Percentiles rank a stretch among this genome's conserved stretches.
Evolutionary conservation across 2,797 vertebrate genomes (phyloP).

Genomic region (Pachyuromys duprasi): DNA sequence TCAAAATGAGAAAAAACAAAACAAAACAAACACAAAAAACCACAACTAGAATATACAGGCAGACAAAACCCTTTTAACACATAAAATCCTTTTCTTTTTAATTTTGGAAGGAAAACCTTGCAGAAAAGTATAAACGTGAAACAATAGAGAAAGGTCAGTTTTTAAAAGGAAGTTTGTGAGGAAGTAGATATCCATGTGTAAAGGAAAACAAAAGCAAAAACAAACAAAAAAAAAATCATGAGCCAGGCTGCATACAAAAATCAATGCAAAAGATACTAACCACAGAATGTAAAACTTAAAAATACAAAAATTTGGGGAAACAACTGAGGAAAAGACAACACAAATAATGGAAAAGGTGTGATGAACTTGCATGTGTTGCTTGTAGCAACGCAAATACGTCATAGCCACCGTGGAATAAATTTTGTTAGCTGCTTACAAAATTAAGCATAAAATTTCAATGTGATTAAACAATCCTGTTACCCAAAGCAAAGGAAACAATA

Average conservation of each 20-base stretch:
- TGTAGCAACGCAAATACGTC: not conserved
- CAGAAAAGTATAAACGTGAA: not conserved
- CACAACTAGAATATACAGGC: not conserved
- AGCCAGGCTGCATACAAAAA: not conserved
- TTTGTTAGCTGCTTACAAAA: not conserved
- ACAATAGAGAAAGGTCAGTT: not conserved
- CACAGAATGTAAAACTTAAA: conserved; percentile 32
- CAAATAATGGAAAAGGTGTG: not conserved
- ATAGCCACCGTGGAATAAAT: not conserved
- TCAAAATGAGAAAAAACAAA: not conserved
- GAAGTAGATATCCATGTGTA: not conserved
- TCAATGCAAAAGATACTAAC: conserved; percentile 10
- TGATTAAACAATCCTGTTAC: not conserved
- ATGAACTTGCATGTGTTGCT: not conserved
- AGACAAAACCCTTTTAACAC: not conserved
- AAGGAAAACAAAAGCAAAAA: not conserved
- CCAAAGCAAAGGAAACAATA: not conserved
- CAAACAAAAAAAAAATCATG: not conserved
- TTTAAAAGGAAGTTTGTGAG: conserved; percentile 28
- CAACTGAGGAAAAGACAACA: not conserved
- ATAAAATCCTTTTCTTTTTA: not conserved
- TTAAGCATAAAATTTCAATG: not conserved
- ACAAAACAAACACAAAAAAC: not conserved
- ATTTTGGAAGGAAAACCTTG: not conserved
- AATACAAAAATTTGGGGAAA: not conserved